Evolutionary conservation across 1,140 invertebrate genomes (phyloP), one percentile per base, ranked within the genome.

Genomic region (Colletes gigas): DNA sequence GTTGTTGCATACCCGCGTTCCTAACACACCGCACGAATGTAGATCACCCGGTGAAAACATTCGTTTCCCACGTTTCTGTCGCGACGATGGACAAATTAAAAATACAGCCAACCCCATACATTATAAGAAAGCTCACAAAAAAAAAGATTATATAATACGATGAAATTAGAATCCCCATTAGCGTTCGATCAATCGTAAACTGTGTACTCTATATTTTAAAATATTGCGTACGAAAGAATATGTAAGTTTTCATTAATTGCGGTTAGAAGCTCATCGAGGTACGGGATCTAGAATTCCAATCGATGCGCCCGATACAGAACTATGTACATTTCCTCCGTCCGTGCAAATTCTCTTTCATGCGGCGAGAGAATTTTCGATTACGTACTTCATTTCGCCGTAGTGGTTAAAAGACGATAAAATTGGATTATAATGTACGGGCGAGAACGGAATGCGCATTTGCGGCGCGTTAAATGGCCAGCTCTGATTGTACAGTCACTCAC

Each of bases 331-430:
- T 67, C n/a, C 44, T 44, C 65, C 17, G 57, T n/a, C 57, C 57
- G 57, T 21, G 44, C 47, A 50, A 67, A 67, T 47, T 4, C 41
- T 54, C 21, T 73, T 78, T 72, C 50, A 30, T 15, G 50, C 50
- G 30, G 39, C 50, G 69, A 30, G 59, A 65, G 63, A 73, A 78
- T 73, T 78, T 66, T 41, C 60, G 50, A 65, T 78, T 73, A 65
- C 50, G 55, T 8, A 5, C 17, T 17, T 50, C 14, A 30, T 30
- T 15, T 21, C 17, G 14, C 19, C n/a, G 12, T 41, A 41, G 70
- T 54, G 60, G 60, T 73, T 78, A 79, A 79, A 57, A 57, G 60
- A 73, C 77, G 60, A 79, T 79, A 73, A 79, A 79, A 79, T 79
- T 55, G 77, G 77, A 79, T 79, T 79, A 79, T 79, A 73, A 79